Evolutionary conservation across 2,113 vertebrate species (phyloP).

Genomic region (Colaptes auratus): DNA sequence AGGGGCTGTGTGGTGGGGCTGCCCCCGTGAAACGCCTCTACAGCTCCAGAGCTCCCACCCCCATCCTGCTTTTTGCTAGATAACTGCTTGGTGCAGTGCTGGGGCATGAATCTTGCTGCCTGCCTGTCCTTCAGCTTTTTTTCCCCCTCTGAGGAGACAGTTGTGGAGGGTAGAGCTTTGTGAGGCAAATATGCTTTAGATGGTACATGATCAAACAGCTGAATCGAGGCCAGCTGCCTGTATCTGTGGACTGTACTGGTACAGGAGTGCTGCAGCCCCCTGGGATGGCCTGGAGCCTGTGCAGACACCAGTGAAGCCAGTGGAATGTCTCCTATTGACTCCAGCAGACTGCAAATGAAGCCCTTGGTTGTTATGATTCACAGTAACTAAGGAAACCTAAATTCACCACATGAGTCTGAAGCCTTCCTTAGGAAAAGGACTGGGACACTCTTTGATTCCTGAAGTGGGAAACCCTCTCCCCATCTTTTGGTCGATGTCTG

Average conservation of each 20-base stretch:
- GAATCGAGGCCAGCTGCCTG: background rate
- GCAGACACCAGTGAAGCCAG: background rate
- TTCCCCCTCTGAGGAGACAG: background rate
- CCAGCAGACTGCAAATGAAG: conserved; percentile 50
- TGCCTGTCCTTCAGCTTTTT: background rate
- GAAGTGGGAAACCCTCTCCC: background rate
- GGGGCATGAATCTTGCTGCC: background rate
- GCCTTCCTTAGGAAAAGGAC: background rate
- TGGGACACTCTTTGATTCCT: background rate
- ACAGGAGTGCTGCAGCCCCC: background rate
- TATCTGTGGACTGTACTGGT: background rate
- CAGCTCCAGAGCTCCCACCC: background rate
- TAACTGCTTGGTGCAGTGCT: background rate
- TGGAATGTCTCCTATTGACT: conserved; percentile 47
- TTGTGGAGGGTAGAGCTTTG: background rate
- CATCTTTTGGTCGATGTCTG: background rate
- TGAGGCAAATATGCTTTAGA: background rate
- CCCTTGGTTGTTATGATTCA: conserved; percentile 38
- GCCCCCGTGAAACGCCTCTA: background rate
- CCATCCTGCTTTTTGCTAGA: background rate
- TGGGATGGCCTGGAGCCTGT: background rate
- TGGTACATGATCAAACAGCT: background rate
- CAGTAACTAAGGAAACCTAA: conserved; percentile 64
- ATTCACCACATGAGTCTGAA: conserved; percentile 4
- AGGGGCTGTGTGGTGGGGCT: background rate